A percentile compares a stretch with the other conserved stretches of the same genome.
phyloP scores from a whole-genome alignment of 2,113 vertebrate species.

The Marmota monax region DNA sequence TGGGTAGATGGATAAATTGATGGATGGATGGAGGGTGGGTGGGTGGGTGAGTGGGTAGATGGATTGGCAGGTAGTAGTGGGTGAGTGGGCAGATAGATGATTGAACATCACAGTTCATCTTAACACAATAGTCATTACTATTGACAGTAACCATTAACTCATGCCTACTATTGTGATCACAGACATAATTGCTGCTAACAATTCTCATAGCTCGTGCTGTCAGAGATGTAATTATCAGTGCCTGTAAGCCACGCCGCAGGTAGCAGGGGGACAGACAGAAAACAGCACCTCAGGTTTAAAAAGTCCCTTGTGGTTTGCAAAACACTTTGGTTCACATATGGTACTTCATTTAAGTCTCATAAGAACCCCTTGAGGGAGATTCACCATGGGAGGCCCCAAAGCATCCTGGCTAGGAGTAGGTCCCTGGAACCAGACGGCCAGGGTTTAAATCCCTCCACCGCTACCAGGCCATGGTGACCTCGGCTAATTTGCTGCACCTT shows the following conservation, averaged over 20 bases:
- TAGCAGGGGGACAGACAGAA: neutral
- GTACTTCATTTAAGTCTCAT: neutral
- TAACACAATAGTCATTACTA: conserved; percentile 33
- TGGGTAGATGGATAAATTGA: neutral
- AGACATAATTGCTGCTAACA: conserved; percentile 43
- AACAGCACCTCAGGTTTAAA: conserved; percentile 25
- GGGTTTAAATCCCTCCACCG: neutral
- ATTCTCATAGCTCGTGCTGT: neutral
- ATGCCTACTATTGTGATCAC: neutral
- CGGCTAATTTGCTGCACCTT: neutral
- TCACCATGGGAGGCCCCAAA: neutral
- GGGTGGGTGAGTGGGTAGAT: neutral
- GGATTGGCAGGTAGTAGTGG: neutral
- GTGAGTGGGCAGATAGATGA: neutral
- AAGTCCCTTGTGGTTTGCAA: conserved; percentile 39
- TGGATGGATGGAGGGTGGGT: too few species aligned
- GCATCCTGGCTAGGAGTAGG: too few species aligned
- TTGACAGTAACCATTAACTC: neutral
- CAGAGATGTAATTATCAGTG: conserved; percentile 52
- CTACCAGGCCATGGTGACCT: neutral
- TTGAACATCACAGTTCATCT: neutral
- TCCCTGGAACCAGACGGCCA: neutral
- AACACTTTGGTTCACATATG: conserved; percentile 18
- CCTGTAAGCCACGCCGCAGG: conserved; percentile 26
- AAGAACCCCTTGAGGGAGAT: neutral